A percentile compares a stretch with the other conserved stretches of the same genome.
These are phyloP conservation scores for Thymelicus sylvestris DNA, from an alignment of 2,888 invertebrate genomes.

Conservation along the genomic window DNA sequence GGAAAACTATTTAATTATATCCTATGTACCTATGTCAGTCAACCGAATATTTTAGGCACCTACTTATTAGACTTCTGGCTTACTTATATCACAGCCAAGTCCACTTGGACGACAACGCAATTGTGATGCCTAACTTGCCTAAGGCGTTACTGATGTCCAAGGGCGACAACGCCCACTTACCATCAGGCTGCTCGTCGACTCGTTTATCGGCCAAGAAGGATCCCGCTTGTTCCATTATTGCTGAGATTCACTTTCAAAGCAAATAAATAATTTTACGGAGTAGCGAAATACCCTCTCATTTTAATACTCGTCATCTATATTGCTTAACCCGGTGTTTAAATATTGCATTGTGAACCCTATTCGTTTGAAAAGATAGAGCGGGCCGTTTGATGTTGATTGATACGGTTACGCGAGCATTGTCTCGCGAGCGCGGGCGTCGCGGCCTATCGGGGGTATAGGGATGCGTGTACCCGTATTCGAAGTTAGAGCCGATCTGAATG, in stretches of 20 bases:
- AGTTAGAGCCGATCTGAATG: background rate
- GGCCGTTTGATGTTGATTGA: constrained; percentile 84
- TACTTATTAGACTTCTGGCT: no score
- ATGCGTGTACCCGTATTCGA: background rate
- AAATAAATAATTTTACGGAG: constrained; percentile 3
- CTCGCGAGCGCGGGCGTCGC: constrained; percentile 53
- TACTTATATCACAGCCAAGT: no score
- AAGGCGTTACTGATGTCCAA: no score
- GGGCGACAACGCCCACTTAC: no score
- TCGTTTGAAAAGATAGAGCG: constrained; percentile 55
- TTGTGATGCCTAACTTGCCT: no score
- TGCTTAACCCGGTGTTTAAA: constrained; percentile 25
- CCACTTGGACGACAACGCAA: no score
- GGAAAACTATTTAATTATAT: background rate
- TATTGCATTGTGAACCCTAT: constrained; percentile 33
- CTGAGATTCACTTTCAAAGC: background rate
- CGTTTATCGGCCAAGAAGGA: no score
- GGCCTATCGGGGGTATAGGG: constrained; percentile 43
- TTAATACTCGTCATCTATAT: constrained; percentile 12
- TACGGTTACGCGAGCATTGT: constrained; percentile 82
- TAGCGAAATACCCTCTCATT: background rate
- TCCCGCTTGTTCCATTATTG: background rate
- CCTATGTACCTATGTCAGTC: background rate
- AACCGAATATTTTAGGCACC: background rate
- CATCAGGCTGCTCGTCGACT: no score